Evolutionary conservation across 2,888 invertebrate genomes (phyloP).

Genomic region (Andrena marginata): DNA sequence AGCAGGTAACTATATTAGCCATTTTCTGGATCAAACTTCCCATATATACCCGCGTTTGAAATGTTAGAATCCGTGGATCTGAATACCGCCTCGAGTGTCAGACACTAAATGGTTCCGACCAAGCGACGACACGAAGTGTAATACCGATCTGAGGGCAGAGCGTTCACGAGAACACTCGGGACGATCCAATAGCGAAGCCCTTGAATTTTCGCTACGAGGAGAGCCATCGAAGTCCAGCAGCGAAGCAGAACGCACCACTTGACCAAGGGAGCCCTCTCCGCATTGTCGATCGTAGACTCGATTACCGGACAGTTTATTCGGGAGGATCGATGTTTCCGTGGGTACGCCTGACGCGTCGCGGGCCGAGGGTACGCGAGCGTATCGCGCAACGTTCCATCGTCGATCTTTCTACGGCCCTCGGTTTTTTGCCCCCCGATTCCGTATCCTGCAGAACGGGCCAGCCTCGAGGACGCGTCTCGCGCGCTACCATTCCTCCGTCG

Average conservation of each 20-base stretch:
- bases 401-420: not conserved
- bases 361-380: not conserved
- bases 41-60: too few relatives aligned
- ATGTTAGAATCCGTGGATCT: too few relatives aligned
- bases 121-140: not conserved
- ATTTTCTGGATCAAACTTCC: too few relatives aligned
- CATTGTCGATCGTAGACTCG: not conserved
- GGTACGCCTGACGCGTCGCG: not conserved
- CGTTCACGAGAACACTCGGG: not conserved
- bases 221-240: not conserved
- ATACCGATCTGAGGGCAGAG: not conserved
- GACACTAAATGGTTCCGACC: too few relatives aligned
- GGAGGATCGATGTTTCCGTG: constrained; percentile 5
- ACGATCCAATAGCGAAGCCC: not conserved
- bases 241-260: not conserved
- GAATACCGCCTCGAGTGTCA: too few relatives aligned
- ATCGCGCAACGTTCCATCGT: constrained; percentile 1
- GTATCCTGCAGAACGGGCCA: constrained; percentile 1
- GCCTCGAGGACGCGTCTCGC: constrained; percentile 9
- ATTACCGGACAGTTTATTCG: constrained; percentile 5
- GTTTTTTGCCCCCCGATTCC: constrained; percentile 10
- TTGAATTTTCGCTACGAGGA: not conserved
- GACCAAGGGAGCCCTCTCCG: not conserved
- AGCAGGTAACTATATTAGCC: too few relatives aligned
- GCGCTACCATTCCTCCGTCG: not conserved